Conservation (phyloP, 2,113 vertebrate species). For the Platycercus adscitus region DNA sequence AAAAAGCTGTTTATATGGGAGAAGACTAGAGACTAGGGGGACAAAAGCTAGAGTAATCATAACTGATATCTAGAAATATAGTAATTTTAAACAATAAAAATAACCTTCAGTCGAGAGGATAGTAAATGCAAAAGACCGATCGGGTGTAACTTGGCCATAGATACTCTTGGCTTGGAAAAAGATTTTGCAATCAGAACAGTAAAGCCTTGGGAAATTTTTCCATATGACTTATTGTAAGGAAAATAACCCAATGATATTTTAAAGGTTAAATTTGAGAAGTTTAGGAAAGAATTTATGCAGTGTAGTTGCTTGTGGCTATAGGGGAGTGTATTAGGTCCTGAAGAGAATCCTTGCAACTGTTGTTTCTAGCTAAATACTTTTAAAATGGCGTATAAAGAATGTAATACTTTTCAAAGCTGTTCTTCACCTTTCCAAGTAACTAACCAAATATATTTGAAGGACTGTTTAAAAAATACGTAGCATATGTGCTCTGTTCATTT, state of each 20-base stretch:
- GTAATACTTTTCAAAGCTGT: background rate
- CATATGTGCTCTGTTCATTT: background rate
- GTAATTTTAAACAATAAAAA: background rate
- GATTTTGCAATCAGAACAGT: background rate
- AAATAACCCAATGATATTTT: background rate
- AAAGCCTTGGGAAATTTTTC: background rate
- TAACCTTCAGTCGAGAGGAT: background rate
- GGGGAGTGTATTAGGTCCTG: background rate
- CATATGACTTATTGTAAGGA: background rate
- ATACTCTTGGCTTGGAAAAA: background rate
- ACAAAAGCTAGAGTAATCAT: background rate
- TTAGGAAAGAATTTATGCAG: background rate
- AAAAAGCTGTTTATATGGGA: background rate
- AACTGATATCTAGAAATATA: background rate
- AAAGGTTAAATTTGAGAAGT: background rate
- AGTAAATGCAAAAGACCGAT: background rate
- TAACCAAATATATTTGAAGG: background rate
- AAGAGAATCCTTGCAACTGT: background rate
- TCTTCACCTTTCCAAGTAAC: background rate
- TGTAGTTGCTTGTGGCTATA: background rate
- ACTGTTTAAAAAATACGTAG: background rate
- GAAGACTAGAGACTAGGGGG: background rate
- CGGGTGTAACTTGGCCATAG: background rate
- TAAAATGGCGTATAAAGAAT: background rate
- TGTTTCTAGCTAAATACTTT: background rate